Conservation (phyloP, 1,140 invertebrate genomes). For the Pygmarrhopalites habei region DNA sequence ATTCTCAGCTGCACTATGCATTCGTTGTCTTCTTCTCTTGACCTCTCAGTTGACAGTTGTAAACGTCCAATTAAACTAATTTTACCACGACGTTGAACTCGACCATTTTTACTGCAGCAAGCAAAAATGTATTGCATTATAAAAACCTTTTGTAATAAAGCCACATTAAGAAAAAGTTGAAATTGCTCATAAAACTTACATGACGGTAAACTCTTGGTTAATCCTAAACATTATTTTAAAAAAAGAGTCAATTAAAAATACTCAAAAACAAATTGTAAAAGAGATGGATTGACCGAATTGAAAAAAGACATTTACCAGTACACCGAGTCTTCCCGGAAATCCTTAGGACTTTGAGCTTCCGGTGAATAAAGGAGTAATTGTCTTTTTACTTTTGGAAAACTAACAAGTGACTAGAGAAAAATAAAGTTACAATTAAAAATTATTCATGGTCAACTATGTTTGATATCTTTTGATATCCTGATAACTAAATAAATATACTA, state of each 20-base stretch:
- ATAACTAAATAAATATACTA: background rate
- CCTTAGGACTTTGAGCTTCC: constrained; percentile 74
- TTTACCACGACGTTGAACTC: constrained; percentile 86
- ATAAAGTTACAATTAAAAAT: no score
- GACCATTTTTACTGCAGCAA: constrained; percentile 90
- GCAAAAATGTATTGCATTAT: no score
- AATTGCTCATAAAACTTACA: constrained; percentile 50
- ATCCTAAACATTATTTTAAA: no score
- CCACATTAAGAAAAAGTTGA: background rate
- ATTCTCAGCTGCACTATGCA: constrained; percentile 93
- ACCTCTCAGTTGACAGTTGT: constrained; percentile 88
- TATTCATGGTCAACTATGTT: no score
- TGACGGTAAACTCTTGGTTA: constrained; percentile 88
- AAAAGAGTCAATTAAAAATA: no score
- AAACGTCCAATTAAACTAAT: constrained; percentile 89
- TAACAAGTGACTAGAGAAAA: constrained; percentile 78
- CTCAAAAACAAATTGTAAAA: no score
- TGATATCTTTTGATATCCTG: constrained; percentile 23
- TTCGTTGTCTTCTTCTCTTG: constrained; percentile 94
- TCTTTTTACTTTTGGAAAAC: constrained; percentile 93
- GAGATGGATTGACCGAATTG: no score
- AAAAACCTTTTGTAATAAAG: background rate
- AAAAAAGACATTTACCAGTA: no score
- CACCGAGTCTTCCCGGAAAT: constrained; percentile 83
- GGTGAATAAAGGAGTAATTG: constrained; percentile 80